Evolutionary conservation across 2,113 vertebrate species (phyloP).

Genomic region (Melanostigma gelatinosum): DNA sequence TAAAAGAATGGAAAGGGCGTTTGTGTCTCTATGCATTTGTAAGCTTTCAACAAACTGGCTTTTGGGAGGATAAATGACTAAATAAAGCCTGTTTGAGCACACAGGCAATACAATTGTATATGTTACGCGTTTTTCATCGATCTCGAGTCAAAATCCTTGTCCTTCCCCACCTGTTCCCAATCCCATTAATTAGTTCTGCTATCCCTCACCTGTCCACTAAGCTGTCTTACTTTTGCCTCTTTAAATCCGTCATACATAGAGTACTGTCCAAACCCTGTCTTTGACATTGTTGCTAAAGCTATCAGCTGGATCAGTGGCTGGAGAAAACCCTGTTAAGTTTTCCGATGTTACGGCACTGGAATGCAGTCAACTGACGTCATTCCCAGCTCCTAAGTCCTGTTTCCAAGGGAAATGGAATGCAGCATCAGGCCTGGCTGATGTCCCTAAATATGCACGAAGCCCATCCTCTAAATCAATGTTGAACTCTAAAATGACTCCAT

Average conservation of each 20-base stretch:
- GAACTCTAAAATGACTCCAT: background rate
- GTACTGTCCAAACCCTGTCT: too few species aligned
- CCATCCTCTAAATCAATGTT: background rate
- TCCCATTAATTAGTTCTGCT: background rate
- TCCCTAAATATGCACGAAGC: background rate
- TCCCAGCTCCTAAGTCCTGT: too few species aligned
- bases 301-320: background rate
- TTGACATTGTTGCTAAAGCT: too few species aligned
- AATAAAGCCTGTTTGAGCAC: background rate
- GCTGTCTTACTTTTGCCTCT: too few species aligned
- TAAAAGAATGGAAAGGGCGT: background rate
- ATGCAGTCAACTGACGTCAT: too few species aligned
- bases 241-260: too few species aligned
- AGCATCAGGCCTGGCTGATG: too few species aligned
- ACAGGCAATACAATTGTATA: background rate
- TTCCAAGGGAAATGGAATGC: too few species aligned
- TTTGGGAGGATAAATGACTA: background rate
- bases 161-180: background rate
- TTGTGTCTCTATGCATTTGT: background rate
- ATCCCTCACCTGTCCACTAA: background rate
- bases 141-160: background rate
- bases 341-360: background rate
- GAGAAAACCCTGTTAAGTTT: background rate
- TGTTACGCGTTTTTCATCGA: background rate
- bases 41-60: background rate